Base-by-base conservation (phyloP, 2,113 vertebrate genomes). In the Rhea pennata region DNA sequence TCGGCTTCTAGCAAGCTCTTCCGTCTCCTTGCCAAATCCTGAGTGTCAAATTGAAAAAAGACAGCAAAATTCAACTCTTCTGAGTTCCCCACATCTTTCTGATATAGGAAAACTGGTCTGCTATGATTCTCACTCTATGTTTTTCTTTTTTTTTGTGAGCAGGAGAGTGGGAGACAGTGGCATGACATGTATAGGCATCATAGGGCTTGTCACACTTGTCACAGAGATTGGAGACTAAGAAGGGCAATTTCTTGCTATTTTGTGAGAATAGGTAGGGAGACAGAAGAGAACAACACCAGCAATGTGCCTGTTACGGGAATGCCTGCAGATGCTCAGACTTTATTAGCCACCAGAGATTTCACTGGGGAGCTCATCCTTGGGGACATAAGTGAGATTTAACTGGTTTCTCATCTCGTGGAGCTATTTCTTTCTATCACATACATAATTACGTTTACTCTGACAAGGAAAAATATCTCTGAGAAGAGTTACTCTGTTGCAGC, bases 401-500 rank as follows among this genome's bases (percentile, higher is more conserved):
- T 21, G 46, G 13, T 61, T 84, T 78, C 73, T 84, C 17, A 51
- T 15, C 10, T 7, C 83, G 46, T 40, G 24, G 40, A 94, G 40
- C 92, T 62, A 36, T 36, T 73, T 31, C 61, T 85, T 82, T 51
- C 5, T 39, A 31, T 66, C 31, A 31, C 54, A 21, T 20, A n/a
- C 5, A 9, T 66, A 74, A 91, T 70, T 71, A 66, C 71, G 50
- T 88, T 92, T 73, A 17, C 39, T 59, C 50, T 82, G 84, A 88
- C 79, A 91, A 39, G 75, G 87, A 36, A 82, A 94, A 91, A 74
- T 51, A 10, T 82, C 75, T 56, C 39, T 6, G 50, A 70, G 75
- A 51, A 70, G n/a, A 88, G 40, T 86, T 78, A 78, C 61, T 54
- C 23, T 12, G 26, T 24, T 66, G 40, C 84, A 61, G 75, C 27